phyloP scores from a whole-genome alignment of 2,113 vertebrate genomes.

The Carassius auratus region DNA sequence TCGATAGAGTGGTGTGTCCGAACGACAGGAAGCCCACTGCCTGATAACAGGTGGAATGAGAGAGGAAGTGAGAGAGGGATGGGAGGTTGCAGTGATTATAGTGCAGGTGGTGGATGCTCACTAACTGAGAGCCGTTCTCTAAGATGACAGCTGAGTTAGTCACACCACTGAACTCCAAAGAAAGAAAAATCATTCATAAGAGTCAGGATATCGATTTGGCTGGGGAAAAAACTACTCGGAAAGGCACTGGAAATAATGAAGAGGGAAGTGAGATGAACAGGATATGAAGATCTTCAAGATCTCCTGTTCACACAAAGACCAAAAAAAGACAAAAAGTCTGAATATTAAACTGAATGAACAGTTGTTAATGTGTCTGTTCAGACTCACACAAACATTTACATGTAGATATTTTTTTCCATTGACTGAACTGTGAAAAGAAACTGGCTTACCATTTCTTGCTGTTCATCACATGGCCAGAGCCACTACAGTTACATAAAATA shows the following conservation, averaged over 20 bases:
- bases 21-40: constrained; percentile 59
- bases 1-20: constrained; percentile 43
- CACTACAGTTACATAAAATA: neutral
- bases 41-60: constrained; percentile 10
- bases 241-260: constrained; percentile 39
- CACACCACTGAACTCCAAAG: constrained; percentile 48
- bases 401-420: neutral
- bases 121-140: constrained; percentile 52
- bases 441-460: neutral
- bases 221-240: constrained; percentile 52
- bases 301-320: neutral
- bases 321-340: neutral
- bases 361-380: neutral
- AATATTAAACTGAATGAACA: neutral
- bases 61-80: constrained; percentile 49
- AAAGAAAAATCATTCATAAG: constrained; percentile 53
- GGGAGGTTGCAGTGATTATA: neutral
- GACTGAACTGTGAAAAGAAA: neutral
- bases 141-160: constrained; percentile 57
- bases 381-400: neutral
- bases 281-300: neutral
- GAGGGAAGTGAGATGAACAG: constrained; percentile 34
- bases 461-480: neutral
- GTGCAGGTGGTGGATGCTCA: constrained; percentile 25
- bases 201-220: constrained; percentile 55